phyloP scores from a whole-genome alignment of 1,140 invertebrate genomes.

The Pseudomyrmex flavicornis region DNA sequence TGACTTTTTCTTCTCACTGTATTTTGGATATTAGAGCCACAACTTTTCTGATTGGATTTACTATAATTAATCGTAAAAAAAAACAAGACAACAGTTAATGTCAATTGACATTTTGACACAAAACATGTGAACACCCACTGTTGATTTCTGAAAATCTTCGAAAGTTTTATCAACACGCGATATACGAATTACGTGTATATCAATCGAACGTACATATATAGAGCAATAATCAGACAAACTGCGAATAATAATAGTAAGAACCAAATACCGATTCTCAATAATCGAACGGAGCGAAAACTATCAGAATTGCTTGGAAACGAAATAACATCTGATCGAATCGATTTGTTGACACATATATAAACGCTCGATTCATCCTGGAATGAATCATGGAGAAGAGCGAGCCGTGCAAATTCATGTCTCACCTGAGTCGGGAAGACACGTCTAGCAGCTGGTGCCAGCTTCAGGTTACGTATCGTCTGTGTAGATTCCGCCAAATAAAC shows the following conservation, averaged over 20 bases:
- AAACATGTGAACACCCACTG: not conserved
- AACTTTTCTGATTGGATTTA: too few relatives aligned
- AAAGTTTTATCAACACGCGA: slow-evolving; percentile 10
- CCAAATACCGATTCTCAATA: not conserved
- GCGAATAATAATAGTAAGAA: not conserved
- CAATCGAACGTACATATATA: not conserved
- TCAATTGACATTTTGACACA: not conserved
- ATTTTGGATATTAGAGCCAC: too few relatives aligned
- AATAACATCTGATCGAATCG: not conserved
- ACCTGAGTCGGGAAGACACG: slow-evolving; percentile 45
- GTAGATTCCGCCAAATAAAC: slow-evolving; percentile 79
- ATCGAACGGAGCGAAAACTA: not conserved
- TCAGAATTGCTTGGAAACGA: not conserved
- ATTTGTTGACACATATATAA: not conserved
- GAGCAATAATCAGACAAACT: slow-evolving; percentile 17
- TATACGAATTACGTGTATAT: not conserved
- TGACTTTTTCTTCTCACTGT: too few relatives aligned
- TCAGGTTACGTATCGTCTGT: slow-evolving; percentile 83
- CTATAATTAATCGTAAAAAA: too few relatives aligned
- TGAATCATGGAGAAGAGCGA: not conserved
- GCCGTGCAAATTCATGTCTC: slow-evolving; percentile 27
- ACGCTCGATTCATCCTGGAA: not conserved
- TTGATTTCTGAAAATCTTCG: not conserved
- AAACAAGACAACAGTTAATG: not conserved
- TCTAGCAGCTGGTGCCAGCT: slow-evolving; percentile 82